Conservation (phyloP, 1,140 invertebrate genomes). For the Bombyx mori region ASM3026992v2 NC_085133.1:7316001-7316500, state of each 20-base stretch:
- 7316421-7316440: too few relatives aligned
- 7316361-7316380: too few relatives aligned
- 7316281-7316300: too few relatives aligned
- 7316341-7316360: too few relatives aligned
- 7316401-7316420: too few relatives aligned
- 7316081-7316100: slow-evolving; percentile 28
- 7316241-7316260: neutral
- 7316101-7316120: slow-evolving; percentile 18
- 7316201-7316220: slow-evolving; percentile 62
- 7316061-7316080: slow-evolving; percentile 56
- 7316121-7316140: slow-evolving; percentile 1
- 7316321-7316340: too few relatives aligned
- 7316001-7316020: slow-evolving; percentile 47
- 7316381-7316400: too few relatives aligned
- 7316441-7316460: too few relatives aligned
- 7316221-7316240: slow-evolving; percentile 30
- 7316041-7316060: slow-evolving; percentile 54
- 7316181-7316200: slow-evolving; percentile 65
- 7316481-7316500: too few relatives aligned
- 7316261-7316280: too few relatives aligned
- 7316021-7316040: slow-evolving; percentile 45
- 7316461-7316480: too few relatives aligned
- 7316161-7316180: slow-evolving; percentile 51
- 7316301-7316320: too few relatives aligned
- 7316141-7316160: slow-evolving; percentile 17